Percentiles rank a stretch among this genome's conserved stretches.
Conservation (phyloP, 2,888 invertebrate genomes). For the Helobdella robusta region DNA sequence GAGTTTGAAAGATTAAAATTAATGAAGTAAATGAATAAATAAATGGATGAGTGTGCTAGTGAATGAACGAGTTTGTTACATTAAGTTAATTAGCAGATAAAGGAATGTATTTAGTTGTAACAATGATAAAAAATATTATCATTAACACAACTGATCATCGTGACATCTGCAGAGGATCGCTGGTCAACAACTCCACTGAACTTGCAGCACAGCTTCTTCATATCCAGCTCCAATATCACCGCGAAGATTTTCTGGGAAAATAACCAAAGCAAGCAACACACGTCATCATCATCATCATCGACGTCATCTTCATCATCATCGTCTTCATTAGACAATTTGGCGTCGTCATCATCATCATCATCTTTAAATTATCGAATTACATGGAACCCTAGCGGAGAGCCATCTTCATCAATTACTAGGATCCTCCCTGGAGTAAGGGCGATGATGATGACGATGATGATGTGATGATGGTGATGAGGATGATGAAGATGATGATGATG, state of each 20-base stretch:
- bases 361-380: background rate
- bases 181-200: slow-evolving; percentile 32
- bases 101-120: no score
- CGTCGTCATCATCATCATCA: background rate
- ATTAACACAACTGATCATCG: no score
- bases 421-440: slow-evolving; percentile 31
- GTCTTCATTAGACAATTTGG: no score
- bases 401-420: slow-evolving; percentile 32
- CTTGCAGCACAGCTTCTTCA: slow-evolving; percentile 32
- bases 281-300: slow-evolving; percentile 21
- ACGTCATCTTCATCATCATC: background rate
- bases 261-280: background rate
- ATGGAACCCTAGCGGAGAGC: background rate
- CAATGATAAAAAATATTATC: no score
- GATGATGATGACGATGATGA: slow-evolving; percentile 15
- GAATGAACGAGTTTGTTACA: no score
- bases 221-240: slow-evolving; percentile 32
- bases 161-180: slow-evolving; percentile 29
- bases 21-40: no score
- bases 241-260: slow-evolving; percentile 33
- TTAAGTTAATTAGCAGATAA: no score
- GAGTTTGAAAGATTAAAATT: background rate
- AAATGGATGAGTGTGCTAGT: no score
- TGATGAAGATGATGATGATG: slow-evolving; percentile 17
- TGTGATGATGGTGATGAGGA: background rate